A percentile compares a stretch with the other conserved stretches of the same genome.
Conservation (phyloP, 35 echinoderm and acorn worm genomes). For the Stichopus chloronotus region DNA sequence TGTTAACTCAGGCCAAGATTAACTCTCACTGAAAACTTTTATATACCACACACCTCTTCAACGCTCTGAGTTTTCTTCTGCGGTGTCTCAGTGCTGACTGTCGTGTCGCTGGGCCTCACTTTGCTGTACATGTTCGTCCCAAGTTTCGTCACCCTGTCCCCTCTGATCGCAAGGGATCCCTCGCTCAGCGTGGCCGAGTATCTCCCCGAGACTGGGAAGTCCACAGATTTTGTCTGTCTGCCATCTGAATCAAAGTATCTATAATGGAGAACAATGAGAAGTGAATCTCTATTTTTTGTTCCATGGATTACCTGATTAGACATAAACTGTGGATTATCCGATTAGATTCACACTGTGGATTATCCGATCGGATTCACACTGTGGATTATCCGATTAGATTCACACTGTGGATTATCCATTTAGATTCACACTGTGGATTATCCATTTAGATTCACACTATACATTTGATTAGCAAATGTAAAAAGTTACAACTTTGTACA, state of each 20-base stretch:
- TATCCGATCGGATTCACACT: neutral
- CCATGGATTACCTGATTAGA: neutral
- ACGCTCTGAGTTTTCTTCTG: constrained; percentile 31
- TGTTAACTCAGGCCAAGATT: too few species aligned
- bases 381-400: neutral
- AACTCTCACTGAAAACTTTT: too few species aligned
- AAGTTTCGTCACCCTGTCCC: constrained; percentile 86
- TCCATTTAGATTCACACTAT: too few species aligned
- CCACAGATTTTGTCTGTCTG: constrained; percentile 62
- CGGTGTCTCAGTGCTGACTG: constrained; percentile 52
- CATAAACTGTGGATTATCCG: neutral
- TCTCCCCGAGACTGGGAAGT: constrained; percentile 76
- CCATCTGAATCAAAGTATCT: constrained; percentile 80
- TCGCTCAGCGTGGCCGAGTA: constrained; percentile 79
- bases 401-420: neutral
- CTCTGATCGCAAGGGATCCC: constrained; percentile 73
- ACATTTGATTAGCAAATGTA: too few species aligned
- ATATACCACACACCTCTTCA: constrained; percentile 34
- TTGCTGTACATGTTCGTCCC: constrained; percentile 96
- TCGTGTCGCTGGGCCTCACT: constrained; percentile 76
- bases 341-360: too few species aligned
- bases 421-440: neutral
- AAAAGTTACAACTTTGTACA: too few species aligned
- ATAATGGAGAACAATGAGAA: neutral
- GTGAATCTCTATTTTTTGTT: neutral